Evolutionary conservation across 1,140 invertebrate species (phyloP), one percentile per base, ranked within the genome.

Genomic region (Periplaneta americana): DNA sequence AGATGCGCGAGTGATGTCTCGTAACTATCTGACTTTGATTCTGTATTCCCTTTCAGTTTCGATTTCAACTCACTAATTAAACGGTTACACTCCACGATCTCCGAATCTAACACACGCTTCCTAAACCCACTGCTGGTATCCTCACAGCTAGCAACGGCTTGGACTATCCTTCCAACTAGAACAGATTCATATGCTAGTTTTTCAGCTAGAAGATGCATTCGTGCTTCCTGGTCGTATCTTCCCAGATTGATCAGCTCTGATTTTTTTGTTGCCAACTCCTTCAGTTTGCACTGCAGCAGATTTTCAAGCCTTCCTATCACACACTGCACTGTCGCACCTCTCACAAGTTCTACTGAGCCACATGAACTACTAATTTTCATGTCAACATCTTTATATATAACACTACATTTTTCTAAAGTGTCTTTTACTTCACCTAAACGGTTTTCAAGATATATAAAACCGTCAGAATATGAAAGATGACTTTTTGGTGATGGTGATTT

Each of bases 151-250:
- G 37, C 34, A 57, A 83, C 36, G n/a, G 85, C 84, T 37, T 85
- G 84, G 3, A 83, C 82, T 39, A 94, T 90, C 83, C 91, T 89
- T 34, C 89, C 88, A 39, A 95, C 88, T 77, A 95, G 88, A 31
- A 95, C 91, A 48, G 92, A 93, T 88, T 96, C 94, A 85, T 93
- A 95, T 0, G 94, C 94, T 33, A 95, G 88, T 84, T 94, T 93
- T 85, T 95, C 94, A 2, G 94, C 94, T 81, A 95, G 86, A 78
- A 95, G 89, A 84, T 93, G 91, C 81, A 93, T 86, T 84, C 92
- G 93, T 77, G 92, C 91, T 83, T 92, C 89, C 57, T 91, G 90
- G 80, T 93, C 92, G 81, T 94, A 89, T 83, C 92, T 90, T 76
- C 92, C 92, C 13, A 91, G 89, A 81, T 92, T 89, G 75, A 91